These are phyloP conservation scores for Trachelus iudaicus DNA, from an alignment of 2,888 invertebrate genomes.

Conservation along the genomic window DNA sequence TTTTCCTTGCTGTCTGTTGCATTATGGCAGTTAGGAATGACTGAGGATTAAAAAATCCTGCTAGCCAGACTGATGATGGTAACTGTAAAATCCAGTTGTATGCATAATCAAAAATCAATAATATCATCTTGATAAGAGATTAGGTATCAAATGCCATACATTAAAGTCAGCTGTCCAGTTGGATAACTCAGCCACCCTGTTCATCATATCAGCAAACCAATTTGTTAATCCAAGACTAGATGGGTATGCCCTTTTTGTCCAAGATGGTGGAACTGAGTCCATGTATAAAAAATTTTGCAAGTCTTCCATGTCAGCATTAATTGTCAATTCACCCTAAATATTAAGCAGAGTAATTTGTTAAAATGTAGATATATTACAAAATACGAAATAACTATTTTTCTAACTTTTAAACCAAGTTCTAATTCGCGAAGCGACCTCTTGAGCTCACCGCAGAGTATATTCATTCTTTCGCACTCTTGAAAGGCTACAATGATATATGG, in stretches of 20 bases:
- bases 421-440: conserved; percentile 84
- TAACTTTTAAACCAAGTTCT: conserved; percentile 87
- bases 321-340: conserved; percentile 87
- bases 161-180: conserved; percentile 90
- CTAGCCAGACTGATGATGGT: conserved; percentile 91
- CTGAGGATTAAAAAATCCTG: conserved; percentile 96
- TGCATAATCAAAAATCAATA: conserved; percentile 4
- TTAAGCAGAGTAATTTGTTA: neutral
- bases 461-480: conserved; percentile 97
- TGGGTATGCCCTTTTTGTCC: conserved; percentile 90
- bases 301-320: conserved; percentile 91
- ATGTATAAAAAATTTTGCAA: conserved; percentile 87
- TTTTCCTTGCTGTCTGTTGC: conserved; percentile 96
- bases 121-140: neutral
- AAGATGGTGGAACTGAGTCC: conserved; percentile 88
- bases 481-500: conserved; percentile 92
- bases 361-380: neutral
- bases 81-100: conserved; percentile 66
- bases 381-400: neutral
- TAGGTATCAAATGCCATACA: conserved; percentile 58
- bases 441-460: conserved; percentile 84
- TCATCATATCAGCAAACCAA: conserved; percentile 89
- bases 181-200: conserved; percentile 83
- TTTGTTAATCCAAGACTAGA: conserved; percentile 83
- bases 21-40: conserved; percentile 96